Percentiles rank a stretch among this genome's conserved stretches.
Conservation (phyloP, 30 jellyfish, hydroid and myxozoan genomes). For the Rhopilema esculentum region DNA sequence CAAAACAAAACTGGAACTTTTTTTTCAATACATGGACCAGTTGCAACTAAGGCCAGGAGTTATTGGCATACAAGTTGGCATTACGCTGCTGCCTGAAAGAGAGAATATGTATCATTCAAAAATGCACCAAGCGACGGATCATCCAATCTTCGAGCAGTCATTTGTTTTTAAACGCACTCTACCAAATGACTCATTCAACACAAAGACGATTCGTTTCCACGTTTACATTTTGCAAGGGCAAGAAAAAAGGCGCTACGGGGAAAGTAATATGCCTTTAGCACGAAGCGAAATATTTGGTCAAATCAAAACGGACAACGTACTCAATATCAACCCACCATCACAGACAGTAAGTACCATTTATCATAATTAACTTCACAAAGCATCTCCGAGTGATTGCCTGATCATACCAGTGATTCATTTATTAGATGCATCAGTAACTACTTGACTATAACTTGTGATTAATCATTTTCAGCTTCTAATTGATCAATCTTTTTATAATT, state of each 20-base stretch:
- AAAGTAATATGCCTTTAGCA: slow-evolving; percentile 36
- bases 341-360: neutral
- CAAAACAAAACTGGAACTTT: slow-evolving; percentile 27
- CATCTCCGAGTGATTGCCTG: slow-evolving; percentile 23
- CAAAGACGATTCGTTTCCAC: slow-evolving; percentile 42
- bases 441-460: neutral
- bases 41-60: slow-evolving; percentile 20
- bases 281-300: slow-evolving; percentile 11
- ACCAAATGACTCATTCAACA: slow-evolving; percentile 3
- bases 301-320: slow-evolving; percentile 21
- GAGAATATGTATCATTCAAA: slow-evolving; percentile 35
- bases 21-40: slow-evolving; percentile 20
- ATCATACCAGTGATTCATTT: neutral
- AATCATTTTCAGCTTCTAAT: neutral
- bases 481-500: neutral
- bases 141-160: slow-evolving; percentile 50
- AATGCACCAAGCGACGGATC: slow-evolving; percentile 17
- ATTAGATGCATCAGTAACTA: neutral
- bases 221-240: slow-evolving; percentile 17
- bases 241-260: slow-evolving; percentile 29
- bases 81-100: slow-evolving; percentile 45
- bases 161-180: slow-evolving; percentile 43
- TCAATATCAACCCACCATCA: slow-evolving; percentile 36
- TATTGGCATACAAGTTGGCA: neutral
- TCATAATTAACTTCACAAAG: neutral